Percentiles rank a stretch among this genome's conserved stretches.
Evolutionary conservation across 2,888 invertebrate genomes (phyloP).

Genomic region (Apodemia mormo): DNA sequence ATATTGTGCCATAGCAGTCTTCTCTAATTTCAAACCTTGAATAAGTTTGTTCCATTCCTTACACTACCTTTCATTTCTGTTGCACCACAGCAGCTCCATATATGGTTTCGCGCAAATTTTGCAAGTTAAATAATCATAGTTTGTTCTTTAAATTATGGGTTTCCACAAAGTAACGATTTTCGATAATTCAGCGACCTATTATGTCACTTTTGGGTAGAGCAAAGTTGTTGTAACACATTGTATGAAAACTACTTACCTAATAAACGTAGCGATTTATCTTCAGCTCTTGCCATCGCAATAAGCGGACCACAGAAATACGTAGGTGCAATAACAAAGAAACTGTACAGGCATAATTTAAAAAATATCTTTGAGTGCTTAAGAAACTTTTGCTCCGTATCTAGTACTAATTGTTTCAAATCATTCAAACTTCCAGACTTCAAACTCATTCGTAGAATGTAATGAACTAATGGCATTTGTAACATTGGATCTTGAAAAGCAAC

Average conservation of each 20-base stretch:
- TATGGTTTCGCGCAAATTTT: too few species aligned
- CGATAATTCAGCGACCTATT: too few species aligned
- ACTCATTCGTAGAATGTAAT: constrained; percentile 40
- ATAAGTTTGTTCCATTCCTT: too few species aligned
- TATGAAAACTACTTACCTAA: constrained; percentile 50
- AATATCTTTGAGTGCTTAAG: constrained; percentile 52
- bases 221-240: too few species aligned
- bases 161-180: too few species aligned
- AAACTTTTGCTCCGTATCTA: constrained; percentile 52
- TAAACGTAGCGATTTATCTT: constrained; percentile 56
- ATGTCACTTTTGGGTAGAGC: too few species aligned
- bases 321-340: constrained; percentile 55
- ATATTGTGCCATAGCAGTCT: too few species aligned
- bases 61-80: too few species aligned
- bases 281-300: constrained; percentile 52
- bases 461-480: constrained; percentile 58
- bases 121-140: too few species aligned
- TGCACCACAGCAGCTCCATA: too few species aligned
- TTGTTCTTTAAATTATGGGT: too few species aligned
- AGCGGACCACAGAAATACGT: constrained; percentile 62
- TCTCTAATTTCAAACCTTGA: too few species aligned
- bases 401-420: constrained; percentile 54
- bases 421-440: constrained; percentile 43
- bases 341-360: constrained; percentile 53
- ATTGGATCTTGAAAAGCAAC: constrained; percentile 59